Evolutionary conservation across 2,113 vertebrate genomes (phyloP).

Genomic region (Numenius arquata): DNA sequence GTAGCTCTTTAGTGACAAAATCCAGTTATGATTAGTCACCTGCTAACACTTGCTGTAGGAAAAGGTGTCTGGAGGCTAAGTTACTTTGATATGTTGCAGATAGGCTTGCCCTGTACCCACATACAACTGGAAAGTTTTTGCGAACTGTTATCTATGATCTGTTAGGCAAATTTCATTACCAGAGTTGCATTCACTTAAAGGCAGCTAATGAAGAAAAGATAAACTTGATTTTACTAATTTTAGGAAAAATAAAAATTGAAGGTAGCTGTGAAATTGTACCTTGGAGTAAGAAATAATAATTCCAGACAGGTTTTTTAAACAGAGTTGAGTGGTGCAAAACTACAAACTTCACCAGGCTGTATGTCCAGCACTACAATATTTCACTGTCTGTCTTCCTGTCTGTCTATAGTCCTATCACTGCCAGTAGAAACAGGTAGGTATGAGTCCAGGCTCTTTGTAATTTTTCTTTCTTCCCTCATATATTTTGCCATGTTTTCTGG

Average conservation of each 20-base stretch:
- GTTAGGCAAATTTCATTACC: neutral
- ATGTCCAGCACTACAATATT: neutral
- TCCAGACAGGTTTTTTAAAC: neutral
- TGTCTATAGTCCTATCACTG: accelerated
- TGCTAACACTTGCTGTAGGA: neutral
- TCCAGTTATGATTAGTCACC: neutral
- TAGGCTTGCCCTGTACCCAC: neutral
- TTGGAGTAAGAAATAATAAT: neutral
- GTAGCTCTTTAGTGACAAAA: neutral
- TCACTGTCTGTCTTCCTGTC: accelerated
- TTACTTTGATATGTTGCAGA: neutral
- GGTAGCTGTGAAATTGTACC: neutral
- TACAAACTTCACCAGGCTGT: neutral
- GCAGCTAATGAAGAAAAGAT: neutral
- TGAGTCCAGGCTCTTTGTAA: neutral
- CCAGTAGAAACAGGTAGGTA: neutral
- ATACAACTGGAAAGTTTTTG: neutral
- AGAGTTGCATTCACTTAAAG: neutral
- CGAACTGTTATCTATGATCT: neutral
- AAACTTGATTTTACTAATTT: neutral
- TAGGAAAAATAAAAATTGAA: neutral
- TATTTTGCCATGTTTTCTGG: neutral
- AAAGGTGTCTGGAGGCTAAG: neutral
- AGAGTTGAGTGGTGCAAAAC: accelerated
- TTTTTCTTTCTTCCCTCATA: neutral